Percentiles rank a stretch among this genome's conserved stretches.
These are phyloP conservation scores for Torymus aiolomorphi DNA, from an alignment of 2,888 invertebrate species.

Conservation along the genomic window DNA sequence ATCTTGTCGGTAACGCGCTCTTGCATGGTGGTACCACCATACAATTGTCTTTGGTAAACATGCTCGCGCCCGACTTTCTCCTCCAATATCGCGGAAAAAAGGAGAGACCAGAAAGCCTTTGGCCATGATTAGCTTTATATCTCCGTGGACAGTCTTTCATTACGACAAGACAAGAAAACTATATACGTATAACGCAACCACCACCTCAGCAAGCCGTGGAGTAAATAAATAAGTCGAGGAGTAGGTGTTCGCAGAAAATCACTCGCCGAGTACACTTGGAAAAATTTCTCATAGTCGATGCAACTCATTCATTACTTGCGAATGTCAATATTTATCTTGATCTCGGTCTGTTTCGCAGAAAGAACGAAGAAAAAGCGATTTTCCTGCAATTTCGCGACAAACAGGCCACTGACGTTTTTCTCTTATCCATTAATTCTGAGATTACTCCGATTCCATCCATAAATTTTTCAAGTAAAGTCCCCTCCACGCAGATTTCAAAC, in stretches of 20 bases:
- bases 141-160: slow-evolving; percentile 11
- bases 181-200: not conserved
- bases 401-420: no score
- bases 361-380: no score
- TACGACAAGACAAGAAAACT: not conserved
- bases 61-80: not conserved
- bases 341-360: no score
- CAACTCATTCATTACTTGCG: no score
- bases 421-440: no score
- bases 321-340: no score
- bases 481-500: not conserved
- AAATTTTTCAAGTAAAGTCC: no score
- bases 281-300: no score
- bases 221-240: slow-evolving; percentile 14
- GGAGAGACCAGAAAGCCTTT: not conserved
- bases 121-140: slow-evolving; percentile 21
- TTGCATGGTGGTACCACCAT: no score
- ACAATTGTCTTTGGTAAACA: slow-evolving; percentile 52
- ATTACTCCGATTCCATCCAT: no score
- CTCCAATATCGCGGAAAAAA: not conserved
- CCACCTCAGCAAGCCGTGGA: not conserved
- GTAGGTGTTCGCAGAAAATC: slow-evolving; percentile 31
- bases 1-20: slow-evolving; percentile 6
- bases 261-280: not conserved
- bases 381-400: no score